phyloP scores from a whole-genome alignment of 2,888 invertebrate genomes.

The Anthoptus insignis region DNA sequence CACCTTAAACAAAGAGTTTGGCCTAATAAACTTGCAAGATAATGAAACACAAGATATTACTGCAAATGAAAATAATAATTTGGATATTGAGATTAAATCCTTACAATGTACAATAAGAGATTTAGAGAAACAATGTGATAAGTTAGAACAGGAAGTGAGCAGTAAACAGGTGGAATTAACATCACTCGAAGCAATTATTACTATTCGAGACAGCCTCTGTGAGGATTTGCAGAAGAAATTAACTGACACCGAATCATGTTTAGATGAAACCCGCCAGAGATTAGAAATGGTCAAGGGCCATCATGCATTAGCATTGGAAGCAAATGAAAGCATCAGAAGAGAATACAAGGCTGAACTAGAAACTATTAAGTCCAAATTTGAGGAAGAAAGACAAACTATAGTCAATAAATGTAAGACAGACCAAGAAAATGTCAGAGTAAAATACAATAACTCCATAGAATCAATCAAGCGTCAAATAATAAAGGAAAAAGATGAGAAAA shows the following conservation, averaged over 20 bases:
- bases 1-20: constrained; percentile 57
- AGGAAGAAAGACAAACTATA: constrained; percentile 78
- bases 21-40: constrained; percentile 52
- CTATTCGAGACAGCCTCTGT: constrained; percentile 77
- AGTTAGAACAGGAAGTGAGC: constrained; percentile 73
- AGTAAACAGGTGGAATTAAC: constrained; percentile 75
- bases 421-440: constrained; percentile 69
- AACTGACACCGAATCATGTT: constrained; percentile 64
- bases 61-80: constrained; percentile 29
- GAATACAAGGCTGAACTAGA: constrained; percentile 82
- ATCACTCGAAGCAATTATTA: constrained; percentile 77
- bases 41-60: constrained; percentile 35
- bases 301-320: constrained; percentile 80
- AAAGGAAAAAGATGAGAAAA: constrained; percentile 71
- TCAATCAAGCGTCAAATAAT: constrained; percentile 67
- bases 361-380: constrained; percentile 74
- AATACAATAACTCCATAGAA: constrained; percentile 69
- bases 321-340: constrained; percentile 81
- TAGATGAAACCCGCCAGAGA: constrained; percentile 77
- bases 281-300: constrained; percentile 84
- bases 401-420: constrained; percentile 70
- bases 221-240: constrained; percentile 79
- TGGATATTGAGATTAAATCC: constrained; percentile 53
- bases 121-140: constrained; percentile 70
- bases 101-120: constrained; percentile 63